phyloP scores from a whole-genome alignment of 1,140 invertebrate genomes.

The Bombyx mandarina region DNA sequence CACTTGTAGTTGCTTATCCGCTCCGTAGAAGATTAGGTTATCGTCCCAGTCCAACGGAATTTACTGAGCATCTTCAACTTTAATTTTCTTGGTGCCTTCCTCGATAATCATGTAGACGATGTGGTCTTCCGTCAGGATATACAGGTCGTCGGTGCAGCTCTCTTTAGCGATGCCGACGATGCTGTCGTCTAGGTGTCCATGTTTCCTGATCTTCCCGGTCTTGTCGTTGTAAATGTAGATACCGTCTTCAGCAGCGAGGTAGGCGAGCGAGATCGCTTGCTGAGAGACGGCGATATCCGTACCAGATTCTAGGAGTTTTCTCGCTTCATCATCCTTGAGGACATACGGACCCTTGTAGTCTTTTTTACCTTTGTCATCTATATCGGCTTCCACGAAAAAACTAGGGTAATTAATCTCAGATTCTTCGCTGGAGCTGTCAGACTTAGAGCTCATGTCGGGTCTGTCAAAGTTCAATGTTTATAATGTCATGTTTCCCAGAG shows the following conservation, averaged over 20 bases:
- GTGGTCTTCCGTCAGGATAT: constrained; percentile 35
- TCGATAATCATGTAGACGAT: constrained; percentile 38
- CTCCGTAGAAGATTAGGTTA: constrained; percentile 38
- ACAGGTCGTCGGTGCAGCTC: constrained; percentile 29
- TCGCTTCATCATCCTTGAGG: constrained; percentile 19
- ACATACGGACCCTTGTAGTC: constrained; percentile 31
- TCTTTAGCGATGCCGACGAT: constrained; percentile 34
- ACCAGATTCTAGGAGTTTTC: constrained; percentile 37
- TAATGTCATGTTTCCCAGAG: too few species aligned
- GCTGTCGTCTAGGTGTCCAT: constrained; percentile 36
- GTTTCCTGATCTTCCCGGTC: constrained; percentile 32
- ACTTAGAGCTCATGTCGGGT: too few species aligned
- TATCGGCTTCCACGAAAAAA: constrained; percentile 41
- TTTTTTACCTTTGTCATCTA: constrained; percentile 20
- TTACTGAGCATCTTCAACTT: constrained; percentile 27
- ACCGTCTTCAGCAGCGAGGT: constrained; percentile 38
- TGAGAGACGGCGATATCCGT: constrained; percentile 27
- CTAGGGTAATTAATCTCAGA: too few species aligned
- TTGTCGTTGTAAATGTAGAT: constrained; percentile 36
- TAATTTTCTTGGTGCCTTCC: constrained; percentile 34
- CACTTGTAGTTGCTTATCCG: constrained; percentile 28
- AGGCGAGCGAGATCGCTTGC: constrained; percentile 31
- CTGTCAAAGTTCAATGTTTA: too few species aligned
- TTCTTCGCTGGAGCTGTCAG: too few species aligned
- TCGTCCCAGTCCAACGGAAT: constrained; percentile 35